Conservation (phyloP, 2,797 vertebrate species). For the Ctenopoma kingsleyae region DNA sequence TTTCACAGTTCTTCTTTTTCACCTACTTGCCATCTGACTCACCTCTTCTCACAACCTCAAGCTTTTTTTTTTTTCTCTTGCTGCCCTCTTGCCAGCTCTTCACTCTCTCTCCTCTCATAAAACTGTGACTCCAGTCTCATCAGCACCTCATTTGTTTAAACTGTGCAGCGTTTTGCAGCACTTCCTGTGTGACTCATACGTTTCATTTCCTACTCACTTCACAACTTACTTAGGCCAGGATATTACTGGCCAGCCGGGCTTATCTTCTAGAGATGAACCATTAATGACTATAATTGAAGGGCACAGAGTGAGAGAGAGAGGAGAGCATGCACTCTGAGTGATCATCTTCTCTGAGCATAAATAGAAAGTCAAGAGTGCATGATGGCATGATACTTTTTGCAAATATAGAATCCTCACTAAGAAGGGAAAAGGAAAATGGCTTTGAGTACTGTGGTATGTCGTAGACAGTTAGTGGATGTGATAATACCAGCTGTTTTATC, state of each 20-base stretch:
- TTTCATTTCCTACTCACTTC: constrained; percentile 47
- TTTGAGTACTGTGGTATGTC: constrained; percentile 1
- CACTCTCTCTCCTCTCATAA: constrained; percentile 29
- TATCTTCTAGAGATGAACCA: constrained; percentile 38
- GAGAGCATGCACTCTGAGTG: constrained; percentile 8
- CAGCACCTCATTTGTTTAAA: constrained; percentile 28
- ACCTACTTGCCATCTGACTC: constrained; percentile 28
- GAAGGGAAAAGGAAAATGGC: constrained; percentile 24
- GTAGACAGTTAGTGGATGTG: constrained; percentile 5
- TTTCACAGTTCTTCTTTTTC: constrained; percentile 23
- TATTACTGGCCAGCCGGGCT: constrained; percentile 41
- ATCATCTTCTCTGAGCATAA: constrained; percentile 42
- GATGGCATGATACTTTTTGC: constrained; percentile 44
- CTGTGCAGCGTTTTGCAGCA: constrained; percentile 1
- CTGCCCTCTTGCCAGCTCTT: background rate
- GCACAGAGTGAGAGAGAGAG: background rate
- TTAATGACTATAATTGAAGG: constrained; percentile 59
- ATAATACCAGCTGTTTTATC: constrained; percentile 30
- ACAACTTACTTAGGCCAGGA: constrained; percentile 45
- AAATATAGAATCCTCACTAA: constrained; percentile 31
- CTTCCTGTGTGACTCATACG: constrained; percentile 30
- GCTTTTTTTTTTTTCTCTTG: background rate
- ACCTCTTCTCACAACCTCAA: constrained; percentile 2
- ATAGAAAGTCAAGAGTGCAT: constrained; percentile 49
- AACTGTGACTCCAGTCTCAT: constrained; percentile 32